Conservation (phyloP, 1,140 invertebrate species). For the Laodelphax striatellus region DNA sequence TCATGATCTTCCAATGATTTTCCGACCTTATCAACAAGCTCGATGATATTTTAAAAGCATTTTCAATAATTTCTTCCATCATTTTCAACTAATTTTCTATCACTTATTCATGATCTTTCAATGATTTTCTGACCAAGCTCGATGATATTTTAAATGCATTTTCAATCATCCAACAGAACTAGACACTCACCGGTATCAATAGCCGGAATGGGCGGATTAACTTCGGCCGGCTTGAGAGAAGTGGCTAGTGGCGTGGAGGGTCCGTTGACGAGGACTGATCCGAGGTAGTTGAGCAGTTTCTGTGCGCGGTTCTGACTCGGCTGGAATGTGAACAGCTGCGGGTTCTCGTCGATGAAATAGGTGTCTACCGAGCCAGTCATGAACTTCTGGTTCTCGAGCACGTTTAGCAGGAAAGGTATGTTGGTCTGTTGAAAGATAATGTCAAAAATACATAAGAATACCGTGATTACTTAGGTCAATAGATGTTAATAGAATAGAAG, state of each 20-base stretch:
- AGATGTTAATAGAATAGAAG: too few relatives aligned
- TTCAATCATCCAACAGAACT: too few relatives aligned
- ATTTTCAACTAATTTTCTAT: too few relatives aligned
- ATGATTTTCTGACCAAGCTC: too few relatives aligned
- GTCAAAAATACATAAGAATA: not conserved
- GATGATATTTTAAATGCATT: too few relatives aligned
- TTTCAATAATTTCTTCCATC: too few relatives aligned
- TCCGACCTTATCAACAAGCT: too few relatives aligned
- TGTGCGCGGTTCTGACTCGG: conserved; percentile 89
- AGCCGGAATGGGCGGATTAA: conserved; percentile 73
- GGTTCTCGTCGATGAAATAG: conserved; percentile 97
- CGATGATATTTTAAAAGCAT: too few relatives aligned
- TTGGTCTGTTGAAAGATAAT: conserved; percentile 59
- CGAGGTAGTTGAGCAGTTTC: conserved; percentile 90
- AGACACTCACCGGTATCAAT: conserved; percentile 57
- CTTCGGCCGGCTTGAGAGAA: conserved; percentile 70
- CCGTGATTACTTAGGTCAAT: not conserved
- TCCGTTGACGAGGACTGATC: conserved; percentile 90
- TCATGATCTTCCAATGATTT: too few relatives aligned
- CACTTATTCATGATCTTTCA: too few relatives aligned
- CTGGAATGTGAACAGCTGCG: conserved; percentile 86
- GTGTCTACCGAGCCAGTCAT: conserved; percentile 89
- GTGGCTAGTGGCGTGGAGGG: conserved; percentile 90
- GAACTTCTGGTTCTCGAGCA: conserved; percentile 94
- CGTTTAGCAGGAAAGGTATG: conserved; percentile 96